Evolutionary conservation across 2,888 invertebrate species (phyloP).

Genomic region (Oscheius onirici): DNA sequence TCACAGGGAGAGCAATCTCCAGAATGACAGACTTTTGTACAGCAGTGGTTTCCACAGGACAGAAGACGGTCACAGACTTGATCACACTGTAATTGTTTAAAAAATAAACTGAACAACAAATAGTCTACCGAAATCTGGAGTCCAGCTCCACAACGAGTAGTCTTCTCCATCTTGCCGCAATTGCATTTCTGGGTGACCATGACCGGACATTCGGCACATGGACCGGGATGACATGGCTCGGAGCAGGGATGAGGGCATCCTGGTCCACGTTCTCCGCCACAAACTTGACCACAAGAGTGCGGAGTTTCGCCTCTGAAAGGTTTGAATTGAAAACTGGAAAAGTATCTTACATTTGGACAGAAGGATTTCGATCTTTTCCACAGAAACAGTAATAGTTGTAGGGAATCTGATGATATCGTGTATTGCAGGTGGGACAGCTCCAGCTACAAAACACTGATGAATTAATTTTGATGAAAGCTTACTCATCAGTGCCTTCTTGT

Average conservation of each 20-base stretch:
- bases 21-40: slow-evolving; percentile 82
- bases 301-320: slow-evolving; percentile 80
- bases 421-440: slow-evolving; percentile 96
- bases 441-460: slow-evolving; percentile 75
- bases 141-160: slow-evolving; percentile 55
- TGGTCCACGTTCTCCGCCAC: slow-evolving; percentile 78
- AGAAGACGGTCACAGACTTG: slow-evolving; percentile 81
- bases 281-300: slow-evolving; percentile 90
- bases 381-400: slow-evolving; percentile 89
- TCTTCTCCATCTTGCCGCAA: slow-evolving; percentile 68
- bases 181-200: slow-evolving; percentile 65
- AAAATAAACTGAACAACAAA: background rate
- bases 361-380: slow-evolving; percentile 82
- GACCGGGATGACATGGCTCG: slow-evolving; percentile 88
- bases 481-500: slow-evolving; percentile 40
- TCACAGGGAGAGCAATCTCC: slow-evolving; percentile 82
- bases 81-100: slow-evolving; percentile 76
- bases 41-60: slow-evolving; percentile 83
- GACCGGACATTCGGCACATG: slow-evolving; percentile 85
- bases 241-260: slow-evolving; percentile 65
- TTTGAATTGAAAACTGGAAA: background rate
- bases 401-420: slow-evolving; percentile 79
- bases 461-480: background rate
- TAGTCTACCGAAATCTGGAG: slow-evolving; percentile 39
- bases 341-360: slow-evolving; percentile 71